Evolutionary conservation across 2,888 invertebrate species (phyloP), one percentile per base, ranked within the genome.

Genomic region (Druceiella hillmani): DNA sequence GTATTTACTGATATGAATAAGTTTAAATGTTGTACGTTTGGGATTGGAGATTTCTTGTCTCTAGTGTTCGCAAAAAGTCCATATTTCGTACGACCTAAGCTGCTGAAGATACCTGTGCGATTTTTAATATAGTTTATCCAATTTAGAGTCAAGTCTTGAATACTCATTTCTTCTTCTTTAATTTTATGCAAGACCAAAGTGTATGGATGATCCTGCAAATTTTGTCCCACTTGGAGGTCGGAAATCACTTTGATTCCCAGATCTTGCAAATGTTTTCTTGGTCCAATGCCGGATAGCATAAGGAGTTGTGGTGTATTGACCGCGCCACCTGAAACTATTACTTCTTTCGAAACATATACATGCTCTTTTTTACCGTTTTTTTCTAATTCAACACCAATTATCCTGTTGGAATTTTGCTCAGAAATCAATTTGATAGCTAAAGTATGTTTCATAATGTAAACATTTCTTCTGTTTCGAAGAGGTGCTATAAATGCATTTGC

Each of bases 401-500:
- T 59, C 3, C 57, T 60, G 12, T 72, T 75, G 1, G 67, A 64
- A 4, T 58, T 47, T 1, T 61, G 56, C 45, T 76, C 66, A 27
- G 79, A 74, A 9, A 75, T 45, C 22, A 81, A 54, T 45, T 70
- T 66, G 2, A 65, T 72, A 1, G 65, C 79, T n/a, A 64, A 55
- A 1, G 75, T 65, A 43, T 75, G 59, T 44, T 75, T 76, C 2
- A 72, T 55, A 0, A 74, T 58, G 33, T 68, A 61, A 6, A 74
- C 51, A 49, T 73, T 73, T 24, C 55, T 49, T 40, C 66, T 57
- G 3, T 61, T 53, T 51, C 58, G 65, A 1, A 57, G 46, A 2
- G 61, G 59, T 5, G 56, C 55, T 4, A 78, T 53, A 50, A 70
- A 82, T 30, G 74, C 73, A 47, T 67, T 66, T 2, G 75, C 69